Conservation (phyloP, 2,113 vertebrate species). For the Callocephalon fimbriatum region DNA sequence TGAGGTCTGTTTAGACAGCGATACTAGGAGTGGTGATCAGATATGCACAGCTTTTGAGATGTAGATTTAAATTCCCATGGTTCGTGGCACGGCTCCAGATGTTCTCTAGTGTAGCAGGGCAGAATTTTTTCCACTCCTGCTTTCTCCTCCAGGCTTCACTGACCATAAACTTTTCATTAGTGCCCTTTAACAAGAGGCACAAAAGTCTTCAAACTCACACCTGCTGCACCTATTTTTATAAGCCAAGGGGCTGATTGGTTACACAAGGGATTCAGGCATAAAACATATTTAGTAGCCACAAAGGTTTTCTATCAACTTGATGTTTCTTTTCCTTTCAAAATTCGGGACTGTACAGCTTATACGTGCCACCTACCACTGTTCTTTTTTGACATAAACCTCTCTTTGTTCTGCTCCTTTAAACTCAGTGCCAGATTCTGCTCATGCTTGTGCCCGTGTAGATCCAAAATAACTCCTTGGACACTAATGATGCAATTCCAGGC, state of each 20-base stretch:
- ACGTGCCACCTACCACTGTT: neutral
- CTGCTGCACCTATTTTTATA: slow-evolving; percentile 28
- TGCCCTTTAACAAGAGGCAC: neutral
- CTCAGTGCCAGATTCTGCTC: neutral
- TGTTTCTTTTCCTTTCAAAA: slow-evolving; percentile 7
- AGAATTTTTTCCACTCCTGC: neutral
- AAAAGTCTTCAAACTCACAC: slow-evolving; percentile 8
- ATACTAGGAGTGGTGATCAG: neutral
- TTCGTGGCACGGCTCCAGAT: neutral
- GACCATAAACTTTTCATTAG: slow-evolving; percentile 16
- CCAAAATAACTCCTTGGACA: neutral
- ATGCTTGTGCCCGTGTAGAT: neutral
- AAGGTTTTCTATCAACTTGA: slow-evolving; percentile 23
- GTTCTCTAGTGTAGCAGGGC: neutral
- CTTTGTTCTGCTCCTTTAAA: slow-evolving; percentile 6
- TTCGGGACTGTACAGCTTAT: neutral
- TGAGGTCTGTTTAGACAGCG: neutral
- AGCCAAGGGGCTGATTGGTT: neutral
- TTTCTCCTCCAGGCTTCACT: slow-evolving; percentile 16
- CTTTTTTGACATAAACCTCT: neutral
- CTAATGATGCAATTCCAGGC: neutral
- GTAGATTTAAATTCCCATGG: neutral
- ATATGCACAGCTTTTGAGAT: slow-evolving; percentile 17
- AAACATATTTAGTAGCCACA: slow-evolving; percentile 3
- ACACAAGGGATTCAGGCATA: neutral